phyloP scores from a whole-genome alignment of 1,140 invertebrate species.

The Amyelois transitella region DNA sequence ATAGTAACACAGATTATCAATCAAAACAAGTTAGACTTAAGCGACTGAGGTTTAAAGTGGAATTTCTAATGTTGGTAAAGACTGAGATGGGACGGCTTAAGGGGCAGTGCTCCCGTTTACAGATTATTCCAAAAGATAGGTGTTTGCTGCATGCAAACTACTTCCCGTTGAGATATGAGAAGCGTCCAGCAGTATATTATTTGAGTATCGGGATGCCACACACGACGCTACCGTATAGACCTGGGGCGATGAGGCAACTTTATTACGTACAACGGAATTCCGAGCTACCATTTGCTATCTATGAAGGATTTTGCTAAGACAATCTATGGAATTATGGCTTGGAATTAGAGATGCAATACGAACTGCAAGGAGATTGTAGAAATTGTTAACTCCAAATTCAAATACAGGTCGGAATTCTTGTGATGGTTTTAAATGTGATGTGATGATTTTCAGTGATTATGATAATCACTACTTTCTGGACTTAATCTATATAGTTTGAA shows the following conservation, averaged over 20 bases:
- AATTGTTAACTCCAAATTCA: no score
- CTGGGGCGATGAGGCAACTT: background rate
- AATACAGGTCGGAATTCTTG: no score
- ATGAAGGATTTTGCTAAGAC: background rate
- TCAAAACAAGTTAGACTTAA: slow-evolving; percentile 10
- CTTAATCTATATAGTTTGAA: no score
- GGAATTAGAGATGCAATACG: background rate
- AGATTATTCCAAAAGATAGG: slow-evolving; percentile 67
- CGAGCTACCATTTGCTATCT: background rate
- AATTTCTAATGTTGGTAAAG: background rate
- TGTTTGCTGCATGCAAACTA: slow-evolving; percentile 64
- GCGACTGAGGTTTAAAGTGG: slow-evolving; percentile 2
- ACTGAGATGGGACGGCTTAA: slow-evolving; percentile 14
- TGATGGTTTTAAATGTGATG: no score
- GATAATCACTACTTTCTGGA: no score
- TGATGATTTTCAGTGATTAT: no score
- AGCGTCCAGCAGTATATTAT: slow-evolving; percentile 58
- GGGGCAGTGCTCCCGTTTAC: slow-evolving; percentile 44
- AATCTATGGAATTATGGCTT: background rate
- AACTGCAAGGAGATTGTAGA: no score
- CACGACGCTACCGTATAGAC: slow-evolving; percentile 52
- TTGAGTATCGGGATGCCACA: slow-evolving; percentile 60
- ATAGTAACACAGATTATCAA: slow-evolving; percentile 5
- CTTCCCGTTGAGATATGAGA: slow-evolving; percentile 67
- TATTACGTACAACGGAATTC: background rate